Evolutionary conservation across 2,113 vertebrate species (phyloP).

Genomic region (Mesembrinibis cayennensis): DNA sequence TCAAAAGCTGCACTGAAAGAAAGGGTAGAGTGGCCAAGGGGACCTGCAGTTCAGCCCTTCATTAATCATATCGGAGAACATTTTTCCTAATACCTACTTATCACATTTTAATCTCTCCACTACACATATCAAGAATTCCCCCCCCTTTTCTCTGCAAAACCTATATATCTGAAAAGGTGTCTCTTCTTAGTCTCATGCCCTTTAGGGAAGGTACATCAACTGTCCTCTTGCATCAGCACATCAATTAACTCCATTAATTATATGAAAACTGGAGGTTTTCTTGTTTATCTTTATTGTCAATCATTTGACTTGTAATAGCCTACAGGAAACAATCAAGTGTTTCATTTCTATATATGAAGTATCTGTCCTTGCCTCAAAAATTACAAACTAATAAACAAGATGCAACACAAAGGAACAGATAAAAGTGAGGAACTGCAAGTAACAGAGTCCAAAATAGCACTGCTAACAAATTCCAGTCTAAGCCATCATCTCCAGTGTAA

Average conservation of each 20-base stretch:
- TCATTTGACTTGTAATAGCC: no score
- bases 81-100: neutral
- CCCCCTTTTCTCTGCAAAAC: neutral
- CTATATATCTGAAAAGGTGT: neutral
- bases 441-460: neutral
- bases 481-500: neutral
- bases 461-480: neutral
- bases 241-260: neutral
- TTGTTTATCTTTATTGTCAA: no score
- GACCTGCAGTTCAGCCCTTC: neutral
- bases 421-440: neutral
- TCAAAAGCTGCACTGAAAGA: neutral
- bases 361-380: neutral
- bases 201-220: neutral
- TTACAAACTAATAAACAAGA: neutral
- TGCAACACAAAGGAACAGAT: neutral
- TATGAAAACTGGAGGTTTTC: neutral
- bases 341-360: neutral
- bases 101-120: neutral
- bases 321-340: neutral
- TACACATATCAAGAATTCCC: neutral
- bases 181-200: neutral
- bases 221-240: neutral
- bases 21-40: neutral
- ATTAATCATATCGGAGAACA: fast-evolving